Percentiles rank a stretch among this genome's conserved stretches.
Conservation (phyloP, 2,888 invertebrate genomes). For the Cantharis flavilabris region DNA sequence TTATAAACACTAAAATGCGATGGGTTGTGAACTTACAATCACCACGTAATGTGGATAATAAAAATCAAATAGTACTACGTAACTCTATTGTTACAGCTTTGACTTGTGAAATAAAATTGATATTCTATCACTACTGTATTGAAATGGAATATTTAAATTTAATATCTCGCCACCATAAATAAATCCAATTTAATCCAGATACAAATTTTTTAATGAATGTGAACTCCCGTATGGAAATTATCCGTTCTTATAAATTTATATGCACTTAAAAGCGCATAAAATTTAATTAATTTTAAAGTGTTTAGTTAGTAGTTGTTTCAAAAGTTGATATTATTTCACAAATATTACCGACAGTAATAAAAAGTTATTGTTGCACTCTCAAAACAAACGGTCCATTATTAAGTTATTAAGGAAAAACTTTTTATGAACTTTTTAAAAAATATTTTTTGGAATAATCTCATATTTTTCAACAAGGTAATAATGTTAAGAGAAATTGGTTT, state of each 20-base stretch:
- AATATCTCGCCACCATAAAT: not conserved
- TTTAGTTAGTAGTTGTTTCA: not conserved
- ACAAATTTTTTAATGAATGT: not conserved
- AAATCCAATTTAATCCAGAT: not conserved
- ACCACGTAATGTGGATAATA: not conserved
- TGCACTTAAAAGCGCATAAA: not conserved
- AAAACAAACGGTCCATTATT: conserved; percentile 26
- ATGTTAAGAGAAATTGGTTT: conserved; percentile 19
- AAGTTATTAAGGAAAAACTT: conserved; percentile 22
- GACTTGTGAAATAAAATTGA: not conserved
- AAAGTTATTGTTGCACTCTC: conserved; percentile 16
- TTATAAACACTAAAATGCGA: not conserved
- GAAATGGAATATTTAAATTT: not conserved
- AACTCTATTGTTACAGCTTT: not conserved
- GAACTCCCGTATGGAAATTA: not conserved
- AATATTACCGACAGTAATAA: conserved; percentile 11
- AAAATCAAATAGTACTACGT: not conserved
- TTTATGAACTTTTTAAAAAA: conserved; percentile 25
- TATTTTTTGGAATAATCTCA: conserved; percentile 24
- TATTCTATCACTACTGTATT: not conserved
- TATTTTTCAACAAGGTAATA: conserved; percentile 22
- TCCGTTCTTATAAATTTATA: not conserved
- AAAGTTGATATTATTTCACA: not conserved
- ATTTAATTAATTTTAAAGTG: not conserved
- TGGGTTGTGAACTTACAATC: not conserved